Conservation (phyloP, 2,113 vertebrate genomes). For the Sporophila hypoxantha region DNA sequence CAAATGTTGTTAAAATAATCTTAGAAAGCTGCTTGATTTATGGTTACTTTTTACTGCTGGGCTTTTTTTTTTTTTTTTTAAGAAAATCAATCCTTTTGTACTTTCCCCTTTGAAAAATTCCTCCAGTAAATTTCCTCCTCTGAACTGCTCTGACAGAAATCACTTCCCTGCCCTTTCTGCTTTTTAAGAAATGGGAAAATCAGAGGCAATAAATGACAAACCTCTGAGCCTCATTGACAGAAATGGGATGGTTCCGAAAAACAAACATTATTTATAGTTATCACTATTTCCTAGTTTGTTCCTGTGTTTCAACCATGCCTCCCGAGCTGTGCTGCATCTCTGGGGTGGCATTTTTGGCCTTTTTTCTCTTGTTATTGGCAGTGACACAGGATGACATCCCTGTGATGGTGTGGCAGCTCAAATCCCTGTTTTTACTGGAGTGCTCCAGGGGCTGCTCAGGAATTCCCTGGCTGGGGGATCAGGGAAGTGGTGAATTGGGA, state of each 20-base stretch:
- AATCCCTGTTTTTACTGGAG: background rate
- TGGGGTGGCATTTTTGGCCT: background rate
- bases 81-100: background rate
- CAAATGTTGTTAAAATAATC: background rate
- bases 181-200: background rate
- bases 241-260: background rate
- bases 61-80: background rate
- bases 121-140: background rate
- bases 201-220: background rate
- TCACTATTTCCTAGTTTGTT: background rate
- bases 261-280: background rate
- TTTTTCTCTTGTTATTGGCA: background rate
- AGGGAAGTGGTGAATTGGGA: background rate
- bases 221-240: background rate
- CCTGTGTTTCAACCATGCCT: rapidly evolving
- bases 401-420: background rate
- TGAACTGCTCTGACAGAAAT: background rate
- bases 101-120: background rate
- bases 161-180: background rate
- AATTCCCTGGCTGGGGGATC: background rate
- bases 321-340: background rate
- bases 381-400: background rate
- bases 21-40: background rate
- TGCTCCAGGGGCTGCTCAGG: rapidly evolving
- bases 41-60: background rate